Evolutionary conservation across 2,888 invertebrate species (phyloP).

Genomic region (Leptothorax acervorum): DNA sequence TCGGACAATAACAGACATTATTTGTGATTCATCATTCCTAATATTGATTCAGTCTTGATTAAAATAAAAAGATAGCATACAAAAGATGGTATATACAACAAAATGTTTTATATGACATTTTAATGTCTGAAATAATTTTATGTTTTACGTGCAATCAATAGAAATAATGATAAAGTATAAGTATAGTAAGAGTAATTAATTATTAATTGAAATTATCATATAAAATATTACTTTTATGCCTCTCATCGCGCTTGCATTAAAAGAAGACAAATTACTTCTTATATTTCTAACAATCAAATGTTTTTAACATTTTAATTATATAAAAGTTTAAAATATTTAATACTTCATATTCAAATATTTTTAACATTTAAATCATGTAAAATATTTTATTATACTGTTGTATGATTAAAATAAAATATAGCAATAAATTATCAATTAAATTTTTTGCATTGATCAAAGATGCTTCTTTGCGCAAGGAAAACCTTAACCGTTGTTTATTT

Average conservation of each 20-base stretch:
- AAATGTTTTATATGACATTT: background rate
- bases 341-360: background rate
- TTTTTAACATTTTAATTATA: background rate
- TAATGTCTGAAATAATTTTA: background rate
- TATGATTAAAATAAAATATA: background rate
- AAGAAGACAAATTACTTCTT: background rate
- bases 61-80: background rate
- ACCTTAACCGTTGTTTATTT: background rate
- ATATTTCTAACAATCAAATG: background rate
- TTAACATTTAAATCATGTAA: background rate
- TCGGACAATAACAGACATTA: background rate
- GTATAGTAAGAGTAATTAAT: background rate
- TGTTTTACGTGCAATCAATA: background rate
- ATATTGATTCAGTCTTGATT: background rate
- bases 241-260: background rate
- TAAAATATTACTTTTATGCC: background rate
- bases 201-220: background rate
- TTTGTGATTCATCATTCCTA: background rate
- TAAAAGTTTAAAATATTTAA: background rate
- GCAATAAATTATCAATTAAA: background rate
- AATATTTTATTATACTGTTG: background rate
- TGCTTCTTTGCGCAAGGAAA: background rate
- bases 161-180: background rate
- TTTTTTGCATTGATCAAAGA: background rate
- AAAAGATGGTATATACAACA: background rate